Conservation (phyloP, 2,888 invertebrate genomes). For the Apantesis nais region DNA sequence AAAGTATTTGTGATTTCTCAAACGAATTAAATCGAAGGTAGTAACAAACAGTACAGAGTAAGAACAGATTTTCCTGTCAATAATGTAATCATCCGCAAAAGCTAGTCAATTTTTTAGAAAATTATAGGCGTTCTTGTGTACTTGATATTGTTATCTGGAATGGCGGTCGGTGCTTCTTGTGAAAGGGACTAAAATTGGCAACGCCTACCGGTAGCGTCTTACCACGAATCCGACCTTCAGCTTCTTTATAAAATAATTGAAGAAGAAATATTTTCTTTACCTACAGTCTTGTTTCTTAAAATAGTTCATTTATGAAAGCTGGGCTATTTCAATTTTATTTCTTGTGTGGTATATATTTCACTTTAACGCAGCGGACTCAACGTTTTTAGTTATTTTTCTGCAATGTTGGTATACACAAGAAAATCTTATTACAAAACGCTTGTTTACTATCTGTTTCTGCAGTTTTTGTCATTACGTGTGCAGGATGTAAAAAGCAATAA, state of each 20-base stretch:
- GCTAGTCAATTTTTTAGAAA: neutral
- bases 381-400: neutral
- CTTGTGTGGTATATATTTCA: neutral
- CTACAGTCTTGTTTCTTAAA: neutral
- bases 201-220: neutral
- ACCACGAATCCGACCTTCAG: neutral
- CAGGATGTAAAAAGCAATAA: neutral
- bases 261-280: neutral
- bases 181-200: neutral
- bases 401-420: neutral
- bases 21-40: neutral
- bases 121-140: neutral
- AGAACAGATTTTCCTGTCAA: neutral
- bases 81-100: neutral
- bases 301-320: neutral
- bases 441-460: neutral
- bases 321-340: neutral
- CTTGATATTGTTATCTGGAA: neutral
- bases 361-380: neutral
- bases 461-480: neutral
- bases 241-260: neutral
- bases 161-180: neutral
- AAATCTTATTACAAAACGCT: neutral
- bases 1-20: conserved; percentile 1
- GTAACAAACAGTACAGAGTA: neutral